Base-by-base conservation (phyloP, 2,797 vertebrate genomes). In the Gymnocypris eckloni region DNA sequence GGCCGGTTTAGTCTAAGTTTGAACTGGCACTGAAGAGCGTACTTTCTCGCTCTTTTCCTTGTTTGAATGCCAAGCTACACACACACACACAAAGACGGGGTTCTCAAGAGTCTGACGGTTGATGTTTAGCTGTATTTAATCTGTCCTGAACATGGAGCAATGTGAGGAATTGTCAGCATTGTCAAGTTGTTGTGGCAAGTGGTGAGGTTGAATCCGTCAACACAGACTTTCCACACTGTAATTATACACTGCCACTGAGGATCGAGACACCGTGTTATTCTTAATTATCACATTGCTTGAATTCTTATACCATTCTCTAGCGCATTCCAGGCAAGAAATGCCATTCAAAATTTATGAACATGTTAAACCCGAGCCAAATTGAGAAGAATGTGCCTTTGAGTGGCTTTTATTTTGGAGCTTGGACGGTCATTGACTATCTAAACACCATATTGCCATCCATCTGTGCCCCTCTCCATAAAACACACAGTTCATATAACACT, bases 1-100 rank as follows among this genome's bases (percentile, higher is more conserved):
- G 85, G 87, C 92, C 91, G 88, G 90, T 88, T 87, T 91, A 88
- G 90, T 90, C 89, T 94, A 91, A 90, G 93, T 94, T 95, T 93
- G 92, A 93, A 92, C 92, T 95, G 92, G 93, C 93, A 86, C 86
- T 43, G 85, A 45, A 59, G 66, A 91, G 89, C 89, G 81, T 92
- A 90, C 86, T 94, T 93, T 93, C 86, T 89, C 92, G 84, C 82
- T 89, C 89, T 89, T 90, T 92, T 87, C 37, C 86, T 90, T 91
- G 88, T 91, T 90, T 89, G 90, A 88, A 89, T 86, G 90, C 91
- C 91, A 91, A 92, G 92, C 92, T 93, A 90, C 73, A 93, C 89
- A 91, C 90, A 90, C 80, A 83, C 84, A 82, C 73, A 83, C 87
- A 90, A 82, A 87, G 67, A 86, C 69, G 89, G 59, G 79, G 81